These are phyloP conservation scores for Dysmachus trigonus DNA, from an alignment of 2,888 invertebrate genomes.

Conservation along the genomic window DNA sequence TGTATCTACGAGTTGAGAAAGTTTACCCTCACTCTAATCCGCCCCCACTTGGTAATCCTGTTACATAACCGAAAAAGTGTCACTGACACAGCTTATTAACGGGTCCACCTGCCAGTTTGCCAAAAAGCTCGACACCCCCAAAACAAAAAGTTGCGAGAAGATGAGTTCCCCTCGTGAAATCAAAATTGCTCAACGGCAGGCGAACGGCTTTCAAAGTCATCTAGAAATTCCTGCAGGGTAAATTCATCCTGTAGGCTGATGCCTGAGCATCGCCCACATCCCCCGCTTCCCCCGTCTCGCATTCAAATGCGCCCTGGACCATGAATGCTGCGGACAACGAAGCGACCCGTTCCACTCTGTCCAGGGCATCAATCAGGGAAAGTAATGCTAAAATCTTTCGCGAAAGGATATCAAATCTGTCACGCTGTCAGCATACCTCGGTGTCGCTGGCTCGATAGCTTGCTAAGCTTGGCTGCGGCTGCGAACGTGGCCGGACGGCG, in stretches of 20 bases:
- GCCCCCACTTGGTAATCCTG: background rate
- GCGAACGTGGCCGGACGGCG: background rate
- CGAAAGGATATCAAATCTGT: slow-evolving; percentile 35
- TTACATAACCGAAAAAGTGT: background rate
- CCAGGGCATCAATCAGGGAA: slow-evolving; percentile 21
- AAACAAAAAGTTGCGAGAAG: background rate
- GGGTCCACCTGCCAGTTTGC: background rate
- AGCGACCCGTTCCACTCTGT: background rate
- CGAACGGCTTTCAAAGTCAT: background rate
- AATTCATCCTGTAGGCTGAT: background rate
- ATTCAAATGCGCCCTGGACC: background rate
- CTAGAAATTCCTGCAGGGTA: background rate
- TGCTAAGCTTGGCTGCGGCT: background rate
- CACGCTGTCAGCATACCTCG: slow-evolving; percentile 1
- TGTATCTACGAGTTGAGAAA: background rate
- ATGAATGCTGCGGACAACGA: background rate
- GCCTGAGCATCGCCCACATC: background rate
- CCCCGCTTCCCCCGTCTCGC: background rate
- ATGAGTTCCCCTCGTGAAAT: background rate
- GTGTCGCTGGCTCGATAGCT: background rate
- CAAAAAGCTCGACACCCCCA: background rate
- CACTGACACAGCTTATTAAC: background rate
- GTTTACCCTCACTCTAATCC: background rate
- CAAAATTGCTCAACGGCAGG: background rate
- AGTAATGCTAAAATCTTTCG: slow-evolving; percentile 11